Conservation (phyloP, 2,797 vertebrate species). For the Carapus acus region DNA sequence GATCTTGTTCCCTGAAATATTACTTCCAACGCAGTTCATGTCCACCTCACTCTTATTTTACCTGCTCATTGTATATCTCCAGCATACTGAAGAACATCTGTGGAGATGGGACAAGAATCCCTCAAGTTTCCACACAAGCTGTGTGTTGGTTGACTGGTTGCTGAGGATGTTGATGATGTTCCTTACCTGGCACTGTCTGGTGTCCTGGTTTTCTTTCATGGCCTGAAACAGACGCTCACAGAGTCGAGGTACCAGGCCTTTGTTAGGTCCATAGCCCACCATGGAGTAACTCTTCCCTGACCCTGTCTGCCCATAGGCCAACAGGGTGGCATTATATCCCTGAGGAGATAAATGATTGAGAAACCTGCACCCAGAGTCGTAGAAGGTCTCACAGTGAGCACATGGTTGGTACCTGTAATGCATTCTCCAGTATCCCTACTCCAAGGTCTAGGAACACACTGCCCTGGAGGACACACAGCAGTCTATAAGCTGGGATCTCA, state of each 20-base stretch:
- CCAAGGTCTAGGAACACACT: slow-evolving; percentile 77
- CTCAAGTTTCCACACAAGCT: background rate
- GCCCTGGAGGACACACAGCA: slow-evolving; percentile 51
- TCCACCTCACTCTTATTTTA: slow-evolving; percentile 49
- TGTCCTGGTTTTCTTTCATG: slow-evolving; percentile 66
- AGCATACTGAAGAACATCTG: slow-evolving; percentile 88
- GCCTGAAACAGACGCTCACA: slow-evolving; percentile 78
- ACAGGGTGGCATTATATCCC: slow-evolving; percentile 80
- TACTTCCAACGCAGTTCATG: background rate
- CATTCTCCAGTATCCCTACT: slow-evolving; percentile 75
- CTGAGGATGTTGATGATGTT: background rate
- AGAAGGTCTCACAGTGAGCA: too few species aligned
- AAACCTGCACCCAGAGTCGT: too few species aligned
- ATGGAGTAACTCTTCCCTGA: slow-evolving; percentile 86
- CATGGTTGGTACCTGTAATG: slow-evolving; percentile 68
- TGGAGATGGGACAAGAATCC: slow-evolving; percentile 14
- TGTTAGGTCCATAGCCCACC: slow-evolving; percentile 79
- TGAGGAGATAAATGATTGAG: slow-evolving; percentile 41
- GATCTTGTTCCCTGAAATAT: too few species aligned
- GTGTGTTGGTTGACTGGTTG: background rate
- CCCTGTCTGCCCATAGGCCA: slow-evolving; percentile 80
- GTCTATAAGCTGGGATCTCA: slow-evolving; percentile 6
- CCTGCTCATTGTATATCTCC: slow-evolving; percentile 89
- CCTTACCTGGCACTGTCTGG: slow-evolving; percentile 75
- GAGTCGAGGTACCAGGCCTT: slow-evolving; percentile 77